phyloP scores from a whole-genome alignment of 2,113 vertebrate species.

The Bagarius yarrelli region DNA sequence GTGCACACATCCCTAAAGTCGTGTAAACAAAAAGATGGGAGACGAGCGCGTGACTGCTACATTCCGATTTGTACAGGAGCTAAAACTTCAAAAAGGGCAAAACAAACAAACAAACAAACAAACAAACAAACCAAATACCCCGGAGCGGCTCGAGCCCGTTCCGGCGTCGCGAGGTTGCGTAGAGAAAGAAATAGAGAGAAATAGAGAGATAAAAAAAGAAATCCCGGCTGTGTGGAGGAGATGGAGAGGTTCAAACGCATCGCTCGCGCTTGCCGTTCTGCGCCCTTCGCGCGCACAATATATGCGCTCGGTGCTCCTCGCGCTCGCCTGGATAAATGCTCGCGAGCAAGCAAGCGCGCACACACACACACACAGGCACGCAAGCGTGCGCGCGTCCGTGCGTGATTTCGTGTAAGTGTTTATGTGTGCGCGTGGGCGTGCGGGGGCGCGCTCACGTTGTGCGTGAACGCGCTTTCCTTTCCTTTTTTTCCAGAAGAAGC shows the following conservation, averaged over 20 bases:
- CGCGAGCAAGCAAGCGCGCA: not conserved
- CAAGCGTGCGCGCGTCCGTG: not conserved
- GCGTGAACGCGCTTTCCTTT: not conserved
- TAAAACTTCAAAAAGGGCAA: conserved; percentile 40
- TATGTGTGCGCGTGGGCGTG: conserved; percentile 33
- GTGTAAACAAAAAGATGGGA: not conserved
- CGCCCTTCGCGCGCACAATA: conserved; percentile 69
- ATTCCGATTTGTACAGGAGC: conserved; percentile 68
- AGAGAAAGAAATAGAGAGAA: not conserved
- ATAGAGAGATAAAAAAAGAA: no score
- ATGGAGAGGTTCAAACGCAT: not conserved
- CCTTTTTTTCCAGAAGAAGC: conserved; percentile 80
- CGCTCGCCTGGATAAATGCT: conserved; percentile 87
- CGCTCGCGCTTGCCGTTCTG: conserved; percentile 48
- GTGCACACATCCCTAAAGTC: conserved; percentile 13
- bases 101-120: conserved; percentile 51
- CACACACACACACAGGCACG: not conserved
- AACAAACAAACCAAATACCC: not conserved
- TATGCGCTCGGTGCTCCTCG: conserved; percentile 79
- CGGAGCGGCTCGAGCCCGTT: not conserved
- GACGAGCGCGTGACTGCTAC: conserved; percentile 36
- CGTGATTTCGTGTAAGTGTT: conserved; percentile 54
- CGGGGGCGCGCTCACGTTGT: not conserved
- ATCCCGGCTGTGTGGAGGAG: not conserved
- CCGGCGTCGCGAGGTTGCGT: not conserved